Conservation (phyloP, 2,113 vertebrate species). For the Anguilla rostrata region DNA sequence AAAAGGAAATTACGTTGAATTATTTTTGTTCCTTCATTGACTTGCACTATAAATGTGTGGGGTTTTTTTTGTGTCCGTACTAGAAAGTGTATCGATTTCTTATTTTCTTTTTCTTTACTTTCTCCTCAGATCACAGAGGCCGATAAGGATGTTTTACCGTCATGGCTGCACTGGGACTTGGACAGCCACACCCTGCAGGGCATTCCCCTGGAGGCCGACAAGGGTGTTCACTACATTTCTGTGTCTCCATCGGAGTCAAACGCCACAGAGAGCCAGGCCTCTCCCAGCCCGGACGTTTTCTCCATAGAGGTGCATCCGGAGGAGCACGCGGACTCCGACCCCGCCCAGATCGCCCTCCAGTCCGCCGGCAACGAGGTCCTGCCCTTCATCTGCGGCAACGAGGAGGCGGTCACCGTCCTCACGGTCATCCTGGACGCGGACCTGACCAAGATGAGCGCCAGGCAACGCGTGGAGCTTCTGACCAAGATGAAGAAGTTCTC, state of each 20-base stretch:
- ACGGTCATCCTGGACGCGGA: conserved; percentile 96
- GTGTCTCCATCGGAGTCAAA: conserved; percentile 69
- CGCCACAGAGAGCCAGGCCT: conserved; percentile 72
- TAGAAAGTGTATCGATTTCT: not conserved
- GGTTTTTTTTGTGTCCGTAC: not conserved
- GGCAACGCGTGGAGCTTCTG: conserved; percentile 84
- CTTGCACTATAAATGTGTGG: not conserved
- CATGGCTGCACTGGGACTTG: conserved; percentile 88
- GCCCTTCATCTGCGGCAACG: conserved; percentile 73
- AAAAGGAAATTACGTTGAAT: not conserved
- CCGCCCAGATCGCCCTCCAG: conserved; percentile 63
- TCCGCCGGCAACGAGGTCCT: conserved; percentile 60
- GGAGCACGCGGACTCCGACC: conserved; percentile 81
- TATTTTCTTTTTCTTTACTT: not conserved
- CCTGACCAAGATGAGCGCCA: conserved; percentile 91
- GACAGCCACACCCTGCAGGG: conserved; percentile 78
- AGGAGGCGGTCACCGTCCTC: conserved; percentile 87
- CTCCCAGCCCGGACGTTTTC: conserved; percentile 78
- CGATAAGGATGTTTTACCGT: conserved; percentile 83
- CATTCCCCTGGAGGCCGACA: conserved; percentile 88
- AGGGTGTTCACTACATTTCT: conserved; percentile 89
- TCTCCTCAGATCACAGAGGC: conserved; percentile 79
- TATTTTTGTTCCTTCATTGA: not conserved
- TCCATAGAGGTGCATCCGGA: conserved; percentile 92
- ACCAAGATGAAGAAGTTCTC: conserved; percentile 87